A percentile compares a stretch with the other conserved stretches of the same genome.
These are phyloP conservation scores for Albula goreensis DNA, from an alignment of 2,113 vertebrate species.

Conservation along the genomic window DNA sequence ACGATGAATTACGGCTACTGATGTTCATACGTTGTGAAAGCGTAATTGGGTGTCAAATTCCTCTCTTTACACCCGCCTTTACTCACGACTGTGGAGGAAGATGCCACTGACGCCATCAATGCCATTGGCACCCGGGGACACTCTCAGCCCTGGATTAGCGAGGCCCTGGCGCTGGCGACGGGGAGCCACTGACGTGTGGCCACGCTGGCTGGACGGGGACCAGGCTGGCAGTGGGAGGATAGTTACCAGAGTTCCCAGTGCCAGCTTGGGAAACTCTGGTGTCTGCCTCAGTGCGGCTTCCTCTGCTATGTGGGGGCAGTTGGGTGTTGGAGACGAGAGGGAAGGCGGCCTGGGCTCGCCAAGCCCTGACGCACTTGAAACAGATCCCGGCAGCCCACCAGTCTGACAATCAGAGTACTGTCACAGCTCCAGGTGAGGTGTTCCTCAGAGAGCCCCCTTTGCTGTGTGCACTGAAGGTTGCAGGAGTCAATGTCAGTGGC, in stretches of 20 bases:
- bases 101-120: slow-evolving; percentile 76
- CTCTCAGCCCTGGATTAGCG: slow-evolving; percentile 43
- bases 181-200: slow-evolving; percentile 30
- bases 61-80: slow-evolving; percentile 64
- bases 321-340: slow-evolving; percentile 22
- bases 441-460: slow-evolving; percentile 66
- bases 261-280: slow-evolving; percentile 68
- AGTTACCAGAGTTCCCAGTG: slow-evolving; percentile 69
- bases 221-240: slow-evolving; percentile 54
- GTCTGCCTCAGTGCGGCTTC: slow-evolving; percentile 54
- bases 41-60: slow-evolving; percentile 76
- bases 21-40: slow-evolving; percentile 71
- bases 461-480: slow-evolving; percentile 59
- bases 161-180: slow-evolving; percentile 59
- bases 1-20: slow-evolving; percentile 78
- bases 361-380: slow-evolving; percentile 72
- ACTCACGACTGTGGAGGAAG: slow-evolving; percentile 75
- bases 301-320: slow-evolving; percentile 66
- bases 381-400: slow-evolving; percentile 77
- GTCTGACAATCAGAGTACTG: slow-evolving; percentile 74
- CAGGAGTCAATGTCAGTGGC: slow-evolving; percentile 54
- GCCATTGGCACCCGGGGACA: slow-evolving; percentile 21
- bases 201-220: slow-evolving; percentile 64
- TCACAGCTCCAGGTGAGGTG: slow-evolving; percentile 61
- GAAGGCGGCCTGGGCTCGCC: slow-evolving; percentile 67